Evolutionary conservation across 2,113 vertebrate species (phyloP), one percentile per base, ranked within the genome.

Genomic region (Martes martes): DNA sequence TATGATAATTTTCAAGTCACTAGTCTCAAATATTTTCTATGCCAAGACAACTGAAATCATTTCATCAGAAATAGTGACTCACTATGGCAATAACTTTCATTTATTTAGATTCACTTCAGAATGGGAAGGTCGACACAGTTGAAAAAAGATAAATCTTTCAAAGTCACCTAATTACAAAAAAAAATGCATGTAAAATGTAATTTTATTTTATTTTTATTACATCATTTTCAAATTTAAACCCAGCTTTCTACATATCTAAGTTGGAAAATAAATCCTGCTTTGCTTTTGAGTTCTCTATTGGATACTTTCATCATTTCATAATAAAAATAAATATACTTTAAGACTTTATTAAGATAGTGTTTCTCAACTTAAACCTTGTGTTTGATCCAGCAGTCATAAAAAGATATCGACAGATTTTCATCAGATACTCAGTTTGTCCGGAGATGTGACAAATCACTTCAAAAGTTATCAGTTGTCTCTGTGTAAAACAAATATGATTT

Each of bases 401-500:
- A 63, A 18, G 4, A 61, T 50, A 90, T 21, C 14, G 86, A 89
- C 31, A 74, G 18, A 31, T 95, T 89, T 93, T 59, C 11, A n/a
- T 76, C n/a, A 26, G 11, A 33, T 42, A 6, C 23, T 6, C 24
- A 6, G 39, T 36, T 67, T 67, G 36, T 88, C 69, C 7, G 6
- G 61, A 94, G 89, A 79, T 1, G 2, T 83, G 63, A 71, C 52
- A 94, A 39, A 88, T 96, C 59, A 79, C 28, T 86, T 74, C 85
- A 91, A 63, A 94, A 91, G 23, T 89, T 95, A 52, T n/a, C n/a
- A 65, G 7, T 26, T 79, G 57, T 95, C 55, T 57, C 74, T 83
- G 36, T 36, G 45, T 95, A 93, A 93, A 91, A 67, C 28, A 96
- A 96, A 80, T 52, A 93, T 11, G 52, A 94, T 79, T 94, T 80